A percentile compares a stretch with the other conserved stretches of the same genome.
Evolutionary conservation across 2,113 vertebrate genomes (phyloP).

Genomic region (Pollimyrus isidori): DNA sequence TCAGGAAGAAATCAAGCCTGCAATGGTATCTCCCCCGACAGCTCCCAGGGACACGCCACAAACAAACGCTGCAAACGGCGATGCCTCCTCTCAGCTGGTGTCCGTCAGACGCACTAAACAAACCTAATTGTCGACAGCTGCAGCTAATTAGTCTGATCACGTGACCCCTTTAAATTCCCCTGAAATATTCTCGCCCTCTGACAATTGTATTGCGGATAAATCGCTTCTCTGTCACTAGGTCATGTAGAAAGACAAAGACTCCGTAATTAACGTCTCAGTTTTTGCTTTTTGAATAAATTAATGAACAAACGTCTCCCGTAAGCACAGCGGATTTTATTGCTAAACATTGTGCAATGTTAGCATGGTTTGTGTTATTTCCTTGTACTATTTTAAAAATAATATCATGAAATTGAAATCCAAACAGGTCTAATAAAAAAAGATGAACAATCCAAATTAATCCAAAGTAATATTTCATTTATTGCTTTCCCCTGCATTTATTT

Average conservation of each 20-base stretch:
- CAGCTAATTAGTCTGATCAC: background rate
- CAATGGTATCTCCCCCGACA: background rate
- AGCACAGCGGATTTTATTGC: background rate
- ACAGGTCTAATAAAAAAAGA: background rate
- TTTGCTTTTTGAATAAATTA: background rate
- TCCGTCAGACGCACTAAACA: background rate
- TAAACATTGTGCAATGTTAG: background rate
- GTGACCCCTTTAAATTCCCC: background rate
- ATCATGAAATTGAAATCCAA: background rate
- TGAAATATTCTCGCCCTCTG: background rate
- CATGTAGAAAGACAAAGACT: slow-evolving; percentile 4
- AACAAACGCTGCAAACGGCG: background rate
- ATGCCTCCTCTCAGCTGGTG: background rate
- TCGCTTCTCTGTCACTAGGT: background rate
- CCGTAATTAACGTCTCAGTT: background rate
- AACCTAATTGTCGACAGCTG: background rate
- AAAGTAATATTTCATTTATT: background rate
- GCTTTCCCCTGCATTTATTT: background rate
- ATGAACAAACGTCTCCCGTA: background rate
- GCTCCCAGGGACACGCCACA: background rate
- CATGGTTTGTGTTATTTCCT: background rate
- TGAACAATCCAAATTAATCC: background rate
- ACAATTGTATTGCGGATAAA: background rate
- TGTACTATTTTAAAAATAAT: background rate
- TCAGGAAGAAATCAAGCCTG: background rate